Conservation (phyloP, 1,140 invertebrate genomes). For the Nixonia krombeini region DNA sequence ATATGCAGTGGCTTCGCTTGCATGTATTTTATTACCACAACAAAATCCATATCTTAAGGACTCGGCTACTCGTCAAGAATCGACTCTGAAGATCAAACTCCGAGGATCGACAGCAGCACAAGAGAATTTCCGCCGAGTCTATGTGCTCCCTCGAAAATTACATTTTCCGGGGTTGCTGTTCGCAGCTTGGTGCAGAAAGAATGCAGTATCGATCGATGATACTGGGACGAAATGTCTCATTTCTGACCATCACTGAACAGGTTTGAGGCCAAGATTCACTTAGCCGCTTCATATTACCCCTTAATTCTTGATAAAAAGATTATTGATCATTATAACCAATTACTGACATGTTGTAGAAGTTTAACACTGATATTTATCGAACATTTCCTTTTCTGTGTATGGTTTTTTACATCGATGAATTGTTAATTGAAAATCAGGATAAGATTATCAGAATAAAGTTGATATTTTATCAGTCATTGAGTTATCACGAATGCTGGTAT, state of each 20-base stretch:
- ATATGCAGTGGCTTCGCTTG: too few species aligned
- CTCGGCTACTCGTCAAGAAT: constrained; percentile 30
- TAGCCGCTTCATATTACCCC: background rate
- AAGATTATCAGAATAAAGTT: too few species aligned
- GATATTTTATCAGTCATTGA: background rate
- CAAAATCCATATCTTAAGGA: too few species aligned
- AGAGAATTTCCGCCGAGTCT: background rate
- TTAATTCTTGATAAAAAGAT: background rate
- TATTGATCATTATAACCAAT: constrained; percentile 2
- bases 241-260: constrained; percentile 29
- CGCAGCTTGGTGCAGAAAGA: constrained; percentile 3
- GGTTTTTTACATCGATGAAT: background rate
- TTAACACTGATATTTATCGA: background rate
- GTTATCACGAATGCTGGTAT: too few species aligned
- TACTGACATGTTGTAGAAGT: too few species aligned
- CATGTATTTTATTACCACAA: too few species aligned
- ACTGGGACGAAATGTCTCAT: constrained; percentile 11
- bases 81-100: constrained; percentile 44
- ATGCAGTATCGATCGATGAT: constrained; percentile 38
- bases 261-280: constrained; percentile 2
- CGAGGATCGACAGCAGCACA: background rate
- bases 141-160: background rate
- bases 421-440: background rate
- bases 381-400: background rate
- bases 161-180: constrained; percentile 2